A percentile compares a stretch with the other conserved stretches of the same genome.
phyloP scores from a whole-genome alignment of 92 coral and sea anemone species.

The Heliopora coerulea region DNA sequence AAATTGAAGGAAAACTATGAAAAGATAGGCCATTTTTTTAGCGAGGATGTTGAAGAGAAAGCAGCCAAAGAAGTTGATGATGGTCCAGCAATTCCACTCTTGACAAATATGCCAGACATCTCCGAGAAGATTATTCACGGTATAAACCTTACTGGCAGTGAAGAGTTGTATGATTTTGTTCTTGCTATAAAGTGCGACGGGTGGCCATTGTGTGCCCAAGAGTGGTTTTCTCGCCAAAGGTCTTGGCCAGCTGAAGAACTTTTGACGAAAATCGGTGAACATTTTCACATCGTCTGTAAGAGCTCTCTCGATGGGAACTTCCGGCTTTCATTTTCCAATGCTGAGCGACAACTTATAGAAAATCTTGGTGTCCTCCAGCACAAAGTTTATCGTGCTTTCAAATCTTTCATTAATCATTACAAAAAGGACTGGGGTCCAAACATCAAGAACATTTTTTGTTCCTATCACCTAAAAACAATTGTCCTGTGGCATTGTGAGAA shows the following conservation, averaged over 20 bases:
- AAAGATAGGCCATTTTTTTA: not conserved
- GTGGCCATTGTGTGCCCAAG: slow-evolving; percentile 31
- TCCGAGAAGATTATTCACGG: not conserved
- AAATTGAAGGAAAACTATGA: slow-evolving; percentile 9
- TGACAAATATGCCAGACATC: not conserved
- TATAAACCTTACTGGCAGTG: not conserved
- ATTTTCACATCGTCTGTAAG: slow-evolving; percentile 21
- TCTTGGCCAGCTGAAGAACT: slow-evolving; percentile 9
- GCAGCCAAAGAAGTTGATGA: slow-evolving; percentile 16
- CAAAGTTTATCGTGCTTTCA: slow-evolving; percentile 14
- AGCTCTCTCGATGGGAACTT: slow-evolving; percentile 28
- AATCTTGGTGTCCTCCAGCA: slow-evolving; percentile 18
- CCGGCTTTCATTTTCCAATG: slow-evolving; percentile 26
- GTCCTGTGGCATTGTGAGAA: slow-evolving; percentile 52
- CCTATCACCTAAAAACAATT: slow-evolving; percentile 46
- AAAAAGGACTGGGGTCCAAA: slow-evolving; percentile 14
- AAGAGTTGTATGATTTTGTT: slow-evolving; percentile 1
- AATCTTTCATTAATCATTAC: slow-evolving; percentile 15
- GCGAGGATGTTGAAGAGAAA: not conserved
- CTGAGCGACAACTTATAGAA: not conserved
- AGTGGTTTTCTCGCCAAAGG: slow-evolving; percentile 15
- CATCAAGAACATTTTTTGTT: not conserved
- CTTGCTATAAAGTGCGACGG: slow-evolving; percentile 31
- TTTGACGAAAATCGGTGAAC: not conserved
- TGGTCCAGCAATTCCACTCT: slow-evolving; percentile 7